Evolutionary conservation across 2,113 vertebrate genomes (phyloP).

Genomic region (Cardinalis cardinalis): DNA sequence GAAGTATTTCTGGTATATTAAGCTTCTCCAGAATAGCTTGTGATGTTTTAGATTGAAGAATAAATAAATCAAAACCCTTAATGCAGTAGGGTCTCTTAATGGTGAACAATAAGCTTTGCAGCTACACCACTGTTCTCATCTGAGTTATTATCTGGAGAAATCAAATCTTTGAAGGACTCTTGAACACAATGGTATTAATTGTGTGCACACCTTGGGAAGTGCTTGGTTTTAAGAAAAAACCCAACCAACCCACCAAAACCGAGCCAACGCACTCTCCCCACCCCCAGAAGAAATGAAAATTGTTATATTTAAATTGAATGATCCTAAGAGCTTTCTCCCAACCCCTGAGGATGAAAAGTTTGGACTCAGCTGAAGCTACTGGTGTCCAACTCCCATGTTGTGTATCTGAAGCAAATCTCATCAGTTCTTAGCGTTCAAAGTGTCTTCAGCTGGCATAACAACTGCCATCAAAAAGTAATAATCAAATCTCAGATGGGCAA

Average conservation of each 20-base stretch:
- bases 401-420: background rate
- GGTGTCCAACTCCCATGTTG: background rate
- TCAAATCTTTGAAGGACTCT: background rate
- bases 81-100: background rate
- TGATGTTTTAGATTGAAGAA: background rate
- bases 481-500: background rate
- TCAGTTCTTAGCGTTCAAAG: background rate
- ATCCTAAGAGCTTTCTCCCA: fast-evolving
- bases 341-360: background rate
- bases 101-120: background rate
- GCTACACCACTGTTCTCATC: background rate
- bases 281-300: background rate
- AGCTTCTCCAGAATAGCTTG: background rate
- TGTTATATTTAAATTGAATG: background rate
- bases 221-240: background rate
- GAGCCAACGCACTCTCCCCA: background rate
- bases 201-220: background rate
- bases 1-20: background rate
- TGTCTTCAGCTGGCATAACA: background rate
- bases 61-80: background rate
- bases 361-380: background rate
- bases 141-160: background rate
- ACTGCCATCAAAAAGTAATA: background rate
- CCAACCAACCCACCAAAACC: background rate
- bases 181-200: background rate